Conservation (phyloP, 2,797 vertebrate species). For the Rachycentron canadum region DNA sequence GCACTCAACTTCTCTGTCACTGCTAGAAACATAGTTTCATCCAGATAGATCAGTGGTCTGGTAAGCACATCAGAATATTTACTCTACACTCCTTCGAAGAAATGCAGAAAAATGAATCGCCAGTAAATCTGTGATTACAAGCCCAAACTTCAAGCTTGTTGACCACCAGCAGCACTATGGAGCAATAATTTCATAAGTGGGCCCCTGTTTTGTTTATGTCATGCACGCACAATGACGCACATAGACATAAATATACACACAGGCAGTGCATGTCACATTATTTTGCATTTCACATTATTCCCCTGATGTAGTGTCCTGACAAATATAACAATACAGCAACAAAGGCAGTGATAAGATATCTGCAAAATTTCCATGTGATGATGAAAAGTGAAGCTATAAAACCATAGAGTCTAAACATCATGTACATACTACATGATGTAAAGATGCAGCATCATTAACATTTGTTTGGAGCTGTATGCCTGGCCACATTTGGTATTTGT, state of each 20-base stretch:
- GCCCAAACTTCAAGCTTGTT: constrained; percentile 12
- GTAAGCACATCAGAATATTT: constrained; percentile 26
- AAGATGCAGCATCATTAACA: too few relatives aligned
- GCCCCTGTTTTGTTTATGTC: not conserved
- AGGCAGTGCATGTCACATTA: not conserved
- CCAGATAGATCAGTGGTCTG: not conserved
- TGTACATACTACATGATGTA: too few relatives aligned
- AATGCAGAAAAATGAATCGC: not conserved
- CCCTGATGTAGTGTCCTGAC: not conserved
- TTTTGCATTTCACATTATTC: not conserved
- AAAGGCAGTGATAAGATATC: not conserved
- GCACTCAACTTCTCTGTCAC: constrained; percentile 43
- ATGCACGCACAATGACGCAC: not conserved
- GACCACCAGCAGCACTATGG: not conserved
- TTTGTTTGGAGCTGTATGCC: not conserved
- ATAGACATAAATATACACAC: not conserved
- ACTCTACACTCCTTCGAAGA: not conserved
- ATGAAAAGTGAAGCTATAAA: too few relatives aligned
- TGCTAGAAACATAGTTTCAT: constrained; percentile 29
- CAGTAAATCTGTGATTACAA: not conserved
- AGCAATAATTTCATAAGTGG: not conserved
- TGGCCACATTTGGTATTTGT: too few relatives aligned
- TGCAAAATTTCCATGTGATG: too few relatives aligned
- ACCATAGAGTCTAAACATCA: too few relatives aligned
- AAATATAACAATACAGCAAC: not conserved